phyloP scores from a whole-genome alignment of 2,888 invertebrate genomes.

The Rugalucina vietnamica region DNA sequence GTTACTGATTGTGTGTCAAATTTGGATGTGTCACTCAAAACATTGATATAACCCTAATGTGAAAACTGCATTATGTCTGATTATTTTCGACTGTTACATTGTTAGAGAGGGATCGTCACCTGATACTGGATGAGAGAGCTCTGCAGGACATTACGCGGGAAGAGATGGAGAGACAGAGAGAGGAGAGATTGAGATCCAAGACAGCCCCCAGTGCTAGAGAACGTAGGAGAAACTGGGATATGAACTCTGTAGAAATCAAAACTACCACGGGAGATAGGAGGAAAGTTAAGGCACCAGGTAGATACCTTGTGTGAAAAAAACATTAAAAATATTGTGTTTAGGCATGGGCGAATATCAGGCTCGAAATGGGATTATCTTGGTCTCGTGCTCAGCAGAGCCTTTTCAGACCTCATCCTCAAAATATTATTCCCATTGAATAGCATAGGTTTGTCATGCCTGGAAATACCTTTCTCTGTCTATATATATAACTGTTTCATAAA shows the following conservation, averaged over 20 bases:
- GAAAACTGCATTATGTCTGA: too few relatives aligned
- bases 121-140: slow-evolving; percentile 61
- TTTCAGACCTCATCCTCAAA: too few relatives aligned
- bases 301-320: neutral
- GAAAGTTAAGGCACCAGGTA: slow-evolving; percentile 80
- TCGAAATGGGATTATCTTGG: neutral
- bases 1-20: too few relatives aligned
- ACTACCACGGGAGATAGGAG: slow-evolving; percentile 77
- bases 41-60: too few relatives aligned
- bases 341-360: neutral
- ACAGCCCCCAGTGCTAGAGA: slow-evolving; percentile 77
- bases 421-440: too few relatives aligned
- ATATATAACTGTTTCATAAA: too few relatives aligned
- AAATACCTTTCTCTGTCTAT: too few relatives aligned
- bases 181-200: slow-evolving; percentile 65
- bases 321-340: neutral
- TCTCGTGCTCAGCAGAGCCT: neutral
- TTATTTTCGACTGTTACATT: too few relatives aligned
- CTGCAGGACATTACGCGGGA: slow-evolving; percentile 57
- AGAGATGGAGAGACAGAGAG: slow-evolving; percentile 59
- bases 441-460: too few relatives aligned
- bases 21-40: too few relatives aligned
- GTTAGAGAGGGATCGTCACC: too few relatives aligned
- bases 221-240: slow-evolving; percentile 79
- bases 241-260: slow-evolving; percentile 80